Conservation (phyloP, 2,113 vertebrate species). For the Hiodon alosoides region DNA sequence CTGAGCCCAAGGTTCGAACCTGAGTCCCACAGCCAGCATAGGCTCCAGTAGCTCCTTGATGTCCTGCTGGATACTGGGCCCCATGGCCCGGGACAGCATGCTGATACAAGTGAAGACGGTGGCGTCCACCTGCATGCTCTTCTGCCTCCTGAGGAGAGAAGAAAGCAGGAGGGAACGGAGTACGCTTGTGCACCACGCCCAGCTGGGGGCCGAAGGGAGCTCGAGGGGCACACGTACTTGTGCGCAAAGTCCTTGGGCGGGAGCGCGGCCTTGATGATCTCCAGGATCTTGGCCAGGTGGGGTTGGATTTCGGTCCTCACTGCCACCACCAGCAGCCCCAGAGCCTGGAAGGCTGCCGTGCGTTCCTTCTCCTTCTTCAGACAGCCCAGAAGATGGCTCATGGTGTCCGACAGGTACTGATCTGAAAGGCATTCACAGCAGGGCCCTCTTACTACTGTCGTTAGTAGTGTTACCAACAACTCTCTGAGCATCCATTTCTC, state of each 20-base stretch:
- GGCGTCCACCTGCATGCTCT: constrained; percentile 92
- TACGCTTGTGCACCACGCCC: background rate
- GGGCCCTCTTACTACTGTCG: too few relatives aligned
- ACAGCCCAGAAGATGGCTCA: constrained; percentile 88
- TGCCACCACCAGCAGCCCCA: constrained; percentile 90
- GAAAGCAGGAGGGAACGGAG: background rate
- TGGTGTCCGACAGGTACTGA: constrained; percentile 92
- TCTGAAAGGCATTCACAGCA: constrained; percentile 54
- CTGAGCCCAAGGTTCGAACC: constrained; percentile 54
- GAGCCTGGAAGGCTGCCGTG: constrained; percentile 88
- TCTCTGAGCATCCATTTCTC: too few relatives aligned
- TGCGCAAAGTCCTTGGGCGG: constrained; percentile 96
- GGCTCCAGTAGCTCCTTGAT: constrained; percentile 97
- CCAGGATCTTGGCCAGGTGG: constrained; percentile 86
- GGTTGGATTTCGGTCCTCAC: constrained; percentile 88
- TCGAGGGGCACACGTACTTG: constrained; percentile 68
- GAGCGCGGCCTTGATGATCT: constrained; percentile 92
- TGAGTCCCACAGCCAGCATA: constrained; percentile 95
- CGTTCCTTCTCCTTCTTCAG: constrained; percentile 96
- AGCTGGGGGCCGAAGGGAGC: background rate
- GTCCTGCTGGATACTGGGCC: constrained; percentile 91
- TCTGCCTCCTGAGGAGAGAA: constrained; percentile 78
- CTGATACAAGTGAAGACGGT: constrained; percentile 97
- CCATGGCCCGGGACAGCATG: constrained; percentile 95
- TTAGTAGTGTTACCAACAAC: too few relatives aligned